Base-by-base conservation (phyloP, 2,113 vertebrate genomes). In the Myanophis thanlyinensis region DNA sequence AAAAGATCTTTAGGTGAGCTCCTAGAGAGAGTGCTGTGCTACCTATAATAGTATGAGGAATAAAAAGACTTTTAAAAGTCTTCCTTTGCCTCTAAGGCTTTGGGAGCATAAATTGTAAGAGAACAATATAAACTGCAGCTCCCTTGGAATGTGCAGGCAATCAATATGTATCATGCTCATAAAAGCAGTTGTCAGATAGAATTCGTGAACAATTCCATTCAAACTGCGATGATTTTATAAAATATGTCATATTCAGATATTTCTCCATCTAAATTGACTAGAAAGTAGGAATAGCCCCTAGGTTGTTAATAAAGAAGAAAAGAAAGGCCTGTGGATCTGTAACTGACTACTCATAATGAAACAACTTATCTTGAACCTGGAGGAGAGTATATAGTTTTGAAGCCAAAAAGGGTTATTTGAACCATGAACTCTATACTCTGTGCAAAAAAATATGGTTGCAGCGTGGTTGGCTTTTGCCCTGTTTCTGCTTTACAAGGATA, bases 131-230 rank as follows among this genome's bases (percentile, higher is more conserved):
- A 93, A 91, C 91, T 93, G 46, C 67, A 85, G 53, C 87, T 91
- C 67, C 91, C 46, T 89, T 51, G 73, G 88, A 85, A 89, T 51
- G 46, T 85, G 52, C 91, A 95, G 95, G 96, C 88, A 95, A 95
- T 96, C 59, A 89, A 95, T 90, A 91, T 94, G 91, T 92, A 88
- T 90, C 2, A 95, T 90, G 85, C 88, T 46, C 52, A 93, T 13
- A 95, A 73, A 89, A 18, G 18, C 80, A 86, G 54, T 91, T 92
- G 49, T 93, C 85, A 94, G 93, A 62, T 62, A 85, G 85, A 92
- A 89, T 92, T 85, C 22, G 20, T 88, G 30, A 85, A 56, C 85
- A 56, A 56, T 56, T 30, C 46, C 6, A 23, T 56, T 67, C 35
- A 86, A 56, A 30, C 52, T 30, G 93, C 85, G 40, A 3, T 15